Base-by-base conservation (phyloP, 2,797 vertebrate species). In the Tapera naevia region DNA sequence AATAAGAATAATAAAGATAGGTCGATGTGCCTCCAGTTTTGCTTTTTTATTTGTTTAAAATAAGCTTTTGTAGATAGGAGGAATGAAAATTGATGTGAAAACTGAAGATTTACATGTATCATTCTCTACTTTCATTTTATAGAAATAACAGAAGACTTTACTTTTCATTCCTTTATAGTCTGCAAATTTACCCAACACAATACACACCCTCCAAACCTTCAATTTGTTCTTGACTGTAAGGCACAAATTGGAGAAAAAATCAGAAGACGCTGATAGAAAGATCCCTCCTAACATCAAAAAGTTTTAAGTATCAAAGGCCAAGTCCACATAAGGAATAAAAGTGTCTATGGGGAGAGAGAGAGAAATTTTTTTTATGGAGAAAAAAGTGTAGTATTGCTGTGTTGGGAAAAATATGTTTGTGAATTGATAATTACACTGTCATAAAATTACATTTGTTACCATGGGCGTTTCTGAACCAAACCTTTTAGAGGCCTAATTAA, bases 201-300 rank as follows among this genome's bases (percentile, higher is more conserved):
- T 0, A 2, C 10, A 37, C 5, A 7, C 15, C 18, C 25, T 86
- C 23, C 1, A 15, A 24, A 12, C n/a, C 19, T 78, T 82, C 1
- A 1, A 48, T 78, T 62, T 69, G 7, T 13, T 45, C 25, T 60
- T 91, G 13, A 21, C 8, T 56, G 41, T 79, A 62, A 72, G 37
- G 17, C 12, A 65, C 9, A 33, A 79, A 61, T 9, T 48, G 11
- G 27, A 86, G 50, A 37, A 72, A 62, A 67, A 53, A 33, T 78
- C 17, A 48, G 61, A 81, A 86, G 45, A 73, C 79, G 64, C 17
- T 58, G 39, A 35, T 24, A 39, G 43, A 78, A 86, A 56, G 43
- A 27, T 64, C 30, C 39, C 30, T 74, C 14, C 14, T 56, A 79
- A n/a, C 13, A 51, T 39, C 16, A 80, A n/a, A 75, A 74, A 28